These are phyloP conservation scores for Listronotus bonariensis DNA, from an alignment of 1,140 invertebrate genomes.

Conservation along the genomic window DNA sequence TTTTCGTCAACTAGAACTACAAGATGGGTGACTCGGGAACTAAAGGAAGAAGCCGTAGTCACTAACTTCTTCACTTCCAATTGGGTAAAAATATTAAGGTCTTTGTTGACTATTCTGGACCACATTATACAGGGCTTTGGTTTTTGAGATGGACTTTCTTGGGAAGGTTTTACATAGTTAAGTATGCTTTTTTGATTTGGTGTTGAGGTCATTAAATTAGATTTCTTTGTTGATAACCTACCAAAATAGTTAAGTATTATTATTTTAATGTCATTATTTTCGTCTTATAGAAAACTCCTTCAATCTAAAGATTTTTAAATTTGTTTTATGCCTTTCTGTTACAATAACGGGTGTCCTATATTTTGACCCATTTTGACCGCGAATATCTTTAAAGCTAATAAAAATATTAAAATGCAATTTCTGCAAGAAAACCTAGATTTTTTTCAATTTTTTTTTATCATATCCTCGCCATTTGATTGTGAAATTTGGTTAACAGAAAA, in stretches of 20 bases:
- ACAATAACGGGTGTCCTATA: no score
- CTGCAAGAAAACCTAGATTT: no score
- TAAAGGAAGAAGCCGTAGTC: conserved; percentile 43
- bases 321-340: neutral
- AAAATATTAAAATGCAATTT: no score
- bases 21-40: conserved; percentile 48
- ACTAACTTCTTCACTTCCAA: conserved; percentile 47
- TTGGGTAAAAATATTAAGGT: conserved; percentile 44
- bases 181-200: conserved; percentile 50
- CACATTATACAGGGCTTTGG: conserved; percentile 46
- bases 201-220: conserved; percentile 31
- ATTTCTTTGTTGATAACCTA: conserved; percentile 21
- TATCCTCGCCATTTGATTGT: no score
- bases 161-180: conserved; percentile 41
- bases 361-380: no score
- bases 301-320: no score
- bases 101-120: conserved; percentile 42
- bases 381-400: no score
- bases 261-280: no score
- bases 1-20: conserved; percentile 46
- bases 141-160: conserved; percentile 9
- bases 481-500: no score
- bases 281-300: no score
- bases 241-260: no score
- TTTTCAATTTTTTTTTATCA: no score